Evolutionary conservation across 92 coral and sea anemone species (phyloP), one percentile per base, ranked within the genome.

Genomic region (Parazoanthus swiftii): DNA sequence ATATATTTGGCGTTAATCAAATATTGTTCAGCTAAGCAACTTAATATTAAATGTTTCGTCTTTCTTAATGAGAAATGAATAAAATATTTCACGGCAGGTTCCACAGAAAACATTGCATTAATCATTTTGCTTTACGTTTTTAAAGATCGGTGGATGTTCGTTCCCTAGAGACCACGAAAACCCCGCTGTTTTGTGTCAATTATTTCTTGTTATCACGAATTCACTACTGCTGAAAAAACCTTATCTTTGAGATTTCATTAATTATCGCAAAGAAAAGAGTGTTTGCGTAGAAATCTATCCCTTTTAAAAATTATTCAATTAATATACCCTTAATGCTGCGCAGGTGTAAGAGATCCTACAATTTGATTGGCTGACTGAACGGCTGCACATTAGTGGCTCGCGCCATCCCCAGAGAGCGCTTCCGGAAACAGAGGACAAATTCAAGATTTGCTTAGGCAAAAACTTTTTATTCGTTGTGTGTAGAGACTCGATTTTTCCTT

Each of bases 221-320:
- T 70, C 68, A 70, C 68, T 43, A 48, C 75, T 84, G 78, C 65
- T 35, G 72, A 36, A 70, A 84, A 83, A 84, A 84, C 79, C 33
- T 84, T 84, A 84, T 71, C 77, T 84, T 33, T 84, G 67, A 84
- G 87, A 71, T 84, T 71, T 50, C 79, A 84, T 84, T 84, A 84
- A 84, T 84, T 84, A 71, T 84, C 50, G 29, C 37, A 76, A 82
- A 79, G 88, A 86, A 86, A 67, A 37, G 85, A 72, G 88, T 92
- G 94, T 91, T 95, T 95, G 73, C 89, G 81, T 92, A 81, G 88
- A 89, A 88, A 90, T 87, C 82, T 77, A 93, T 89, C 75, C 67
- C 89, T 89, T 74, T 81, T 71, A 70, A 70, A 74, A 78, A 80
- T 94, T 93, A 95, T 94, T 95, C 93, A 95, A 95, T 95, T 95